These are phyloP conservation scores for Nowickia ferox DNA, from an alignment of 2,888 invertebrate genomes.

Conservation along the genomic window DNA sequence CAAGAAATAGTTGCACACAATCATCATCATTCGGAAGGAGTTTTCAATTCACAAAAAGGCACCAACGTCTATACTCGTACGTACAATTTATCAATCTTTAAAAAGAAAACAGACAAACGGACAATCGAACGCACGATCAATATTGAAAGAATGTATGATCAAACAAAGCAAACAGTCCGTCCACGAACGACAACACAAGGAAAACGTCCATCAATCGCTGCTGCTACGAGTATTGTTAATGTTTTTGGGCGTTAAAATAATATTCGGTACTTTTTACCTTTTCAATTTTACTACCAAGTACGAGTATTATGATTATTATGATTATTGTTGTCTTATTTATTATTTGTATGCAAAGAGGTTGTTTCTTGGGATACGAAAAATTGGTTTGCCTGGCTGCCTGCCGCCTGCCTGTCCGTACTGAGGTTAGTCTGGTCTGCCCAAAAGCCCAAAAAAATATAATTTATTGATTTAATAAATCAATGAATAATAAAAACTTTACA, in stretches of 20 bases:
- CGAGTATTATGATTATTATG: conserved; percentile 38
- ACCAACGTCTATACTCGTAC: not conserved
- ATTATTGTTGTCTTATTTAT: conserved; percentile 31
- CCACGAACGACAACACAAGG: conserved; percentile 28
- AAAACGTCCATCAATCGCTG: conserved; percentile 49
- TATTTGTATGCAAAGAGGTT: conserved; percentile 37
- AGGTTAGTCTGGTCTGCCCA: conserved; percentile 28
- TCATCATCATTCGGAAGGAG: conserved; percentile 46
- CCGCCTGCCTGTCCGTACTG: conserved; percentile 3
- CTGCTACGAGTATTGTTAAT: conserved; percentile 24
- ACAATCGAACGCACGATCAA: conserved; percentile 33
- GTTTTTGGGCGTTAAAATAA: conserved; percentile 68
- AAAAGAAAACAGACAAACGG: conserved; percentile 18
- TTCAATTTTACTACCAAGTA: conserved; percentile 36
- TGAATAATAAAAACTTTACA: conserved; percentile 39
- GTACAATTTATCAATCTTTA: conserved; percentile 50
- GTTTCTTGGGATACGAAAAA: not conserved
- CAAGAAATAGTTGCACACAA: conserved; percentile 25
- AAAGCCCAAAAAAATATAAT: conserved; percentile 42
- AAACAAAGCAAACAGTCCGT: conserved; percentile 2
- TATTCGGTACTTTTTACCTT: conserved; percentile 48
- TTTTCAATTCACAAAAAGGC: conserved; percentile 39
- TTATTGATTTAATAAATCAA: conserved; percentile 56
- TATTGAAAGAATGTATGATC: conserved; percentile 41
- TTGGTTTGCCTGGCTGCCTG: not conserved